These are phyloP conservation scores for Drosophila subobscura DNA, from an alignment of 1,140 invertebrate genomes.

Conservation along the genomic window DNA sequence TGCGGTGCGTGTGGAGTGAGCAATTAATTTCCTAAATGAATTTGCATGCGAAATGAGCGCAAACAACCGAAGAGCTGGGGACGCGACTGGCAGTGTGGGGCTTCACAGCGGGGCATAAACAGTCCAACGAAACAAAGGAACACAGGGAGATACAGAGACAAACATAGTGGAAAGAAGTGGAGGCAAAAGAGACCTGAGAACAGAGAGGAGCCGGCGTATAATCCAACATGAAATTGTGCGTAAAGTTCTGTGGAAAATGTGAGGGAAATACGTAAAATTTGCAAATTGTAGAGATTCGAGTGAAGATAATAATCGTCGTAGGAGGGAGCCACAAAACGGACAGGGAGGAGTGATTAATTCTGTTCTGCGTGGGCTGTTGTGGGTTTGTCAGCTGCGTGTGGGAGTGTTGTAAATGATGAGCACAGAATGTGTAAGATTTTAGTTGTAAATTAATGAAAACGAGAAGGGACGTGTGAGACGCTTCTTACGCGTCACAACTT, in stretches of 20 bases:
- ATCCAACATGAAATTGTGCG: slow-evolving; percentile 63
- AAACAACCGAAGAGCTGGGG: slow-evolving; percentile 39
- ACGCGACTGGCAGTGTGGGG: slow-evolving; percentile 28
- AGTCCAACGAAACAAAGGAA: slow-evolving; percentile 22
- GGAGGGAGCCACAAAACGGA: neutral
- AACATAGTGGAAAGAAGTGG: slow-evolving; percentile 5
- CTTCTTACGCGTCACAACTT: too few relatives aligned
- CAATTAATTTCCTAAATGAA: slow-evolving; percentile 82
- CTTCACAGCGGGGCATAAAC: slow-evolving; percentile 25
- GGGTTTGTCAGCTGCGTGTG: too few relatives aligned
- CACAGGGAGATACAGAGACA: too few relatives aligned
- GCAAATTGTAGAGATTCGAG: slow-evolving; percentile 12
- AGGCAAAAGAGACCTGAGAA: slow-evolving; percentile 13
- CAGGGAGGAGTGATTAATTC: too few relatives aligned
- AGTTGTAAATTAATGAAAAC: too few relatives aligned
- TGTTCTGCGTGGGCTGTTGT: too few relatives aligned
- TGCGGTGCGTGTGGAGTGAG: slow-evolving; percentile 54
- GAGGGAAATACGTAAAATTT: slow-evolving; percentile 5
- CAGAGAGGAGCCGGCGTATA: slow-evolving; percentile 26
- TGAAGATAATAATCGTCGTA: neutral
- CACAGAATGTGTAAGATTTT: too few relatives aligned
- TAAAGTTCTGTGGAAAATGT: slow-evolving; percentile 25
- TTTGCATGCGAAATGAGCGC: slow-evolving; percentile 77
- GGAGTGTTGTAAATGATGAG: too few relatives aligned
- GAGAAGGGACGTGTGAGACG: too few relatives aligned